Evolutionary conservation across 2,888 invertebrate species (phyloP), one percentile per base, ranked within the genome.

Genomic region (Myopa tessellatipennis): DNA sequence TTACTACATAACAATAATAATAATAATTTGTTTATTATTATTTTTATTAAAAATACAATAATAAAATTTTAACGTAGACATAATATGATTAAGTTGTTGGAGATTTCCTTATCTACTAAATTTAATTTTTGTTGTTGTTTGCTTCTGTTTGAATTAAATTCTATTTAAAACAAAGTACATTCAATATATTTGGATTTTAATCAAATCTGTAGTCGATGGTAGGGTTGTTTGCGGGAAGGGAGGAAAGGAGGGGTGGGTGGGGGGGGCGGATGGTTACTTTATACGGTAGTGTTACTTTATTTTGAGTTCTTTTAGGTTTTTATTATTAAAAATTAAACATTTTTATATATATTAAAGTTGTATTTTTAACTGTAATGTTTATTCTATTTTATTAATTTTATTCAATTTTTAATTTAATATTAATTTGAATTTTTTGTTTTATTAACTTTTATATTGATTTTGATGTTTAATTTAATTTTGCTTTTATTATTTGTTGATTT

Each of bases 31-130:
- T 61, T 61, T 45, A 45, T 45, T 45, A 67, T 60, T 52, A 58
- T 70, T 45, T 70, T 70, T 63, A 76, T 50, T 70, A 76, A 72
- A 72, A 77, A 67, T 71, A 77, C 63, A 63, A 45, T 77, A 65
- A 34, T 77, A 72, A 67, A 67, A 67, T 72, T 45, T 61, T 67
- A 72, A 77, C 71, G 72, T 55, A 72, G 71, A 77, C 70, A 77
- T 58, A 71, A 18, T 36, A 71, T 52, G 58, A 63, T 71, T 65
- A 5, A 50, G 63, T 63, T 61, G 61, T 55, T 55, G 10, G 0
- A 4, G 10, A n/a, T 55, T 14, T 55, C 16, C 10, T 55, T 55
- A 61, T 45, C 63, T 65, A 14, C 65, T 74, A 52, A 65, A 16
- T 36, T 50, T 74, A 74, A 38, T 65, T 70, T 52, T 8, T 6